phyloP scores from a whole-genome alignment of 2,113 vertebrate species.

The Petaurus breviceps region DNA sequence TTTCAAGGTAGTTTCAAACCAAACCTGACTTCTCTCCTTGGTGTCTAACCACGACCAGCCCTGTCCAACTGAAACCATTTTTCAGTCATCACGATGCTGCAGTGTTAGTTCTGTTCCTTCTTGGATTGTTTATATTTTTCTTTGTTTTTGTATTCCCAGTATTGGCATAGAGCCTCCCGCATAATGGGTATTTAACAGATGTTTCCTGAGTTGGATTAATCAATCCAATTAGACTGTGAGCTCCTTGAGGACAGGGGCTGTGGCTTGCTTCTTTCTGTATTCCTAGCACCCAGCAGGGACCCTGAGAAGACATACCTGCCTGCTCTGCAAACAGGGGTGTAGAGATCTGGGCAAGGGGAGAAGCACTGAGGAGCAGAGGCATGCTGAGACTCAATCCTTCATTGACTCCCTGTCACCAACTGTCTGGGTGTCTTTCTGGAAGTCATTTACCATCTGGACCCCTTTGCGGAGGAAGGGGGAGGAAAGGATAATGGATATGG shows the following conservation, averaged over 20 bases:
- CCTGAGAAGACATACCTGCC: not conserved
- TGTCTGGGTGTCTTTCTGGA: slow-evolving; percentile 58
- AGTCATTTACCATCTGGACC: slow-evolving; percentile 51
- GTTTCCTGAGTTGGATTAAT: not conserved
- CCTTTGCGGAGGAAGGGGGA: slow-evolving; percentile 59
- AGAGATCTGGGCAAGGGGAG: slow-evolving; percentile 23
- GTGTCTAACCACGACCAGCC: not conserved
- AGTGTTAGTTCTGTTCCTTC: slow-evolving; percentile 7
- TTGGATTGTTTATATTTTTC: not conserved
- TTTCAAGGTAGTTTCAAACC: slow-evolving; percentile 35
- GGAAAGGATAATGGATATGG: slow-evolving; percentile 33
- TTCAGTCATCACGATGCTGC: not conserved
- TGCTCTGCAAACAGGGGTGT: slow-evolving; percentile 12
- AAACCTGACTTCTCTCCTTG: slow-evolving; percentile 14
- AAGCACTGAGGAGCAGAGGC: slow-evolving; percentile 1
- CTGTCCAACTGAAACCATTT: not conserved
- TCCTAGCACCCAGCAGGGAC: not conserved
- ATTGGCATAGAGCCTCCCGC: not conserved
- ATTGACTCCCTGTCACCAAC: slow-evolving; percentile 27
- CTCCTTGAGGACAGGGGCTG: not conserved
- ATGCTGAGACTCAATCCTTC: slow-evolving; percentile 1
- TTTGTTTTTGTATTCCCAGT: not conserved
- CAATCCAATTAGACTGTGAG: not conserved
- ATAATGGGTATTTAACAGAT: not conserved
- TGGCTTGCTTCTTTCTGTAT: not conserved